Conservation (phyloP, 2,888 invertebrate genomes). For the Andrena bucephala region DNA sequence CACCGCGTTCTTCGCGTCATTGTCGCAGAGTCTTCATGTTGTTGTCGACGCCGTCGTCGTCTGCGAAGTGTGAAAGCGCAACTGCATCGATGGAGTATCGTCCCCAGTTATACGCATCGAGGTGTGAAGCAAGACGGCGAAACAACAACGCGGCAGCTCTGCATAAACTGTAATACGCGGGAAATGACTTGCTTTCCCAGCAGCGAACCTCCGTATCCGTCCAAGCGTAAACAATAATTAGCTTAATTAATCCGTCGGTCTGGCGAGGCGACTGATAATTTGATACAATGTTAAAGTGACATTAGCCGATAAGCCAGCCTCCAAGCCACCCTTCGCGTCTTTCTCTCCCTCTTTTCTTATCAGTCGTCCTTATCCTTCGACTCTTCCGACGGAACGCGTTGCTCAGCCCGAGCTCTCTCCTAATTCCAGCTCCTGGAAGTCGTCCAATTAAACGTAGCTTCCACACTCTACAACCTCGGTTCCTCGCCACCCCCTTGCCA, state of each 20-base stretch:
- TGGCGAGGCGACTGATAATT: slow-evolving; percentile 74
- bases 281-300: slow-evolving; percentile 74
- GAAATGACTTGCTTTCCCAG: slow-evolving; percentile 62
- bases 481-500: slow-evolving; percentile 20
- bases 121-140: slow-evolving; percentile 52
- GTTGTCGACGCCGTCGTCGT: slow-evolving; percentile 5
- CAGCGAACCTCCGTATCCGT: slow-evolving; percentile 37
- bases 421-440: slow-evolving; percentile 73
- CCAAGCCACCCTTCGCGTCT: slow-evolving; percentile 26
- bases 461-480: slow-evolving; percentile 53
- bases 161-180: slow-evolving; percentile 61
- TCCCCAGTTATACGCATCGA: slow-evolving; percentile 46
- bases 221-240: slow-evolving; percentile 78
- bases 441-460: slow-evolving; percentile 78
- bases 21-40: slow-evolving; percentile 6
- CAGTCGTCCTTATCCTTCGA: slow-evolving; percentile 38
- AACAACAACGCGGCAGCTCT: slow-evolving; percentile 45
- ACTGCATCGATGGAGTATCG: slow-evolving; percentile 25
- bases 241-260: slow-evolving; percentile 78
- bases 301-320: slow-evolving; percentile 74
- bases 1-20: not conserved
- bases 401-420: slow-evolving; percentile 58
- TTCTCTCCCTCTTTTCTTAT: slow-evolving; percentile 39
- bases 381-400: slow-evolving; percentile 57
- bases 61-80: slow-evolving; percentile 30